Evolutionary conservation across 2,888 invertebrate species (phyloP).

Genomic region (Morinoia aosen): DNA sequence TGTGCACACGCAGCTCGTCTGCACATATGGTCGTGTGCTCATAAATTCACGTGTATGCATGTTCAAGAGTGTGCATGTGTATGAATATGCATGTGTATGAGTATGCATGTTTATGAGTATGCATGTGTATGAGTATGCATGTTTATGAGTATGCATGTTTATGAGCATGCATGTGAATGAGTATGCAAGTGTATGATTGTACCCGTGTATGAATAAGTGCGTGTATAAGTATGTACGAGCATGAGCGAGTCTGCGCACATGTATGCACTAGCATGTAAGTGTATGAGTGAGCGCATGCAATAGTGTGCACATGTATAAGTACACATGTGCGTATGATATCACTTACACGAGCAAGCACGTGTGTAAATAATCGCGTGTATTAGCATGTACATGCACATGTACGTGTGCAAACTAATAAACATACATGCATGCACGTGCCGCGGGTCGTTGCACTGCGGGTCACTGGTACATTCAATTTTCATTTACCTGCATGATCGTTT

Average conservation of each 20-base stretch:
- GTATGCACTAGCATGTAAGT: not conserved
- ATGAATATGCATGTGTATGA: not conserved
- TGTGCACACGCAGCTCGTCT: too few relatives aligned
- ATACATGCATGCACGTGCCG: too few relatives aligned
- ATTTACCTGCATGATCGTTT: too few relatives aligned
- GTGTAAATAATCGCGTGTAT: too few relatives aligned
- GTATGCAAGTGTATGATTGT: not conserved
- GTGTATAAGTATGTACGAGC: not conserved
- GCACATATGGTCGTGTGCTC: not conserved
- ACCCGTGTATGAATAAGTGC: not conserved
- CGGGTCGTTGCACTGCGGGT: too few relatives aligned
- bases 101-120: not conserved
- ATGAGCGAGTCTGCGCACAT: too few relatives aligned
- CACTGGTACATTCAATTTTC: too few relatives aligned
- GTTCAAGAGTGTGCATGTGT: not conserved
- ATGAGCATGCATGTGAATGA: not conserved
- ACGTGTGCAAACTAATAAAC: not conserved
- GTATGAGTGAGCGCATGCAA: not conserved
- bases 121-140: not conserved
- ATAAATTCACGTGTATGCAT: not conserved
- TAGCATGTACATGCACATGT: not conserved
- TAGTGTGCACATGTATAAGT: not conserved
- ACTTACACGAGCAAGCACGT: too few relatives aligned
- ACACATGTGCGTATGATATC: not conserved
- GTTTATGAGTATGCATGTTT: not conserved